Conservation (phyloP, 2,113 vertebrate genomes). For the Podocnemis expansa region DNA sequence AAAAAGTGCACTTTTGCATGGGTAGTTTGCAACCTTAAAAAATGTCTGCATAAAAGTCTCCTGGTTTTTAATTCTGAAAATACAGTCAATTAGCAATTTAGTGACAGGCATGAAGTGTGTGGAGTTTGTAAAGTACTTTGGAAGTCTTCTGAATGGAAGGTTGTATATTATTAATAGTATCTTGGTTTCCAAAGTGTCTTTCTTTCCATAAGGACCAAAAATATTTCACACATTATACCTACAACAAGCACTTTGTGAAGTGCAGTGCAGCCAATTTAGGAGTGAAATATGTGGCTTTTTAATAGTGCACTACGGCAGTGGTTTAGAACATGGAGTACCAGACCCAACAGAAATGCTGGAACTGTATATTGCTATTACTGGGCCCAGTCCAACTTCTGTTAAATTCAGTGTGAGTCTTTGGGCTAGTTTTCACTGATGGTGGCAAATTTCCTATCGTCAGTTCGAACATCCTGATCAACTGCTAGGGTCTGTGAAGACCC, state of each 20-base stretch:
- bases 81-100: neutral
- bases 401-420: neutral
- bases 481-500: too few relatives aligned
- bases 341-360: neutral
- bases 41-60: neutral
- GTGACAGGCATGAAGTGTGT: neutral
- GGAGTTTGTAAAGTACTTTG: neutral
- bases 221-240: neutral
- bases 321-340: neutral
- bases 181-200: neutral
- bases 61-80: neutral
- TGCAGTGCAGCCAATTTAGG: neutral
- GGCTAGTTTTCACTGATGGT: too few relatives aligned
- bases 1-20: neutral
- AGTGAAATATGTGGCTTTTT: neutral
- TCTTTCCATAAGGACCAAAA: neutral
- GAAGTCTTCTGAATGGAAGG: neutral
- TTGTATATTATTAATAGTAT: neutral
- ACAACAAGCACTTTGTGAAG: neutral
- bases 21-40: neutral
- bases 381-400: neutral
- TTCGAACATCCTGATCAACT: too few relatives aligned
- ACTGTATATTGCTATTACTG: neutral
- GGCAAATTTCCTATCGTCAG: too few relatives aligned
- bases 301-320: neutral